Percentiles rank a stretch among this genome's conserved stretches.
These are phyloP conservation scores for Agriopis marginaria DNA, from an alignment of 2,888 invertebrate genomes.

Conservation along the genomic window DNA sequence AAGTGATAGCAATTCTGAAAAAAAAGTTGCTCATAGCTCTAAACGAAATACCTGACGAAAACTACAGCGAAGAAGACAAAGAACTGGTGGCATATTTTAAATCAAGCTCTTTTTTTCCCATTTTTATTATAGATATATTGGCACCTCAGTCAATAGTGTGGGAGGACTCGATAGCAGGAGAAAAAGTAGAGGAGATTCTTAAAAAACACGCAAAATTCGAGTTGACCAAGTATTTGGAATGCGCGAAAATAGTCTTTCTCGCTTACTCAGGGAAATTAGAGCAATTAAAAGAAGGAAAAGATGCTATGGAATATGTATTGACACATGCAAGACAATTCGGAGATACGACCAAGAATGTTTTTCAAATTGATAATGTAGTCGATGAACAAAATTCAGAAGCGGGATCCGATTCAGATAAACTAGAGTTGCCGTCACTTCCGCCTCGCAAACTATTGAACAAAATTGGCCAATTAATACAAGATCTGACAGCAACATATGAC, in stretches of 20 bases:
- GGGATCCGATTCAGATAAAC: neutral
- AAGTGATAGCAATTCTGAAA: neutral
- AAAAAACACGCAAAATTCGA: conserved; percentile 1
- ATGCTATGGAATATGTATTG: conserved; percentile 10
- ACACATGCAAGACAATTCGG: conserved; percentile 8
- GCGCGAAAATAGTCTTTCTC: neutral
- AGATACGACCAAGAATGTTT: neutral
- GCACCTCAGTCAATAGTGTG: neutral
- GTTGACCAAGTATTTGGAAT: neutral
- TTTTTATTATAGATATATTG: neutral
- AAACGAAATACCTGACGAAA: neutral
- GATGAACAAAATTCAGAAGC: neutral
- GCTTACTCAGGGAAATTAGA: neutral
- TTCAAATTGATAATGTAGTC: neutral
- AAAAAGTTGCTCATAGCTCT: neutral
- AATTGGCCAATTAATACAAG: neutral
- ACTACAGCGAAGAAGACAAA: neutral
- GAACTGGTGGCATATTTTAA: neutral
- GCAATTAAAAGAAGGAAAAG: neutral
- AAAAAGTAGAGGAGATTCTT: neutral
- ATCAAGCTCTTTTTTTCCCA: neutral
- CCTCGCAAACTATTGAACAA: neutral
- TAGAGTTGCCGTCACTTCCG: neutral
- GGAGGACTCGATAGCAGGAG: neutral
- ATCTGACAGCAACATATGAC: neutral